Evolutionary conservation across 2,113 vertebrate species (phyloP).

Genomic region (Craseonycteris thonglongyai): DNA sequence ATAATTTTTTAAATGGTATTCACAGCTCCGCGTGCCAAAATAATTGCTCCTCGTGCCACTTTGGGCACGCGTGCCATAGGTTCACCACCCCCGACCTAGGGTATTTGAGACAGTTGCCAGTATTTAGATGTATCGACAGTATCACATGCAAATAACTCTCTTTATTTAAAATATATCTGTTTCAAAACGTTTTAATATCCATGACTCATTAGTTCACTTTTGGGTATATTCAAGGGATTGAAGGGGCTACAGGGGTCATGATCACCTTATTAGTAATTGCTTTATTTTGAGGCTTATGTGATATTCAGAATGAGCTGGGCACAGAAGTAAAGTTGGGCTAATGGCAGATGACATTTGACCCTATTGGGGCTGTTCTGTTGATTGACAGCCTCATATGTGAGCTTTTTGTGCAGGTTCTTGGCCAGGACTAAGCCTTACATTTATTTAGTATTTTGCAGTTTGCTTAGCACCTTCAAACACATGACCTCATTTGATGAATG

Average conservation of each 20-base stretch:
- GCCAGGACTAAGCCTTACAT: neutral
- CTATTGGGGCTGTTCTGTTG: neutral
- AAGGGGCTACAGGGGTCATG: neutral
- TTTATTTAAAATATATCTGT: constrained; percentile 26
- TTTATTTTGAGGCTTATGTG: neutral
- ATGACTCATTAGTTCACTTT: neutral
- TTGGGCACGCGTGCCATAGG: too few relatives aligned
- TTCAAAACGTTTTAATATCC: constrained; percentile 2
- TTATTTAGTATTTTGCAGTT: neutral
- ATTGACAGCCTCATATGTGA: neutral
- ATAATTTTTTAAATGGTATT: too few relatives aligned
- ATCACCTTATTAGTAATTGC: neutral
- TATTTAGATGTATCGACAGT: neutral
- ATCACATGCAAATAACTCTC: neutral
- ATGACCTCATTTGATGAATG: neutral
- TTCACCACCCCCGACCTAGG: too few relatives aligned
- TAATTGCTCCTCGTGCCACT: too few relatives aligned
- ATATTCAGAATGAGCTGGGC: neutral
- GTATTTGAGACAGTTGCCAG: constrained; percentile 4
- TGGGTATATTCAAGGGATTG: neutral
- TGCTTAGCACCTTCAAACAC: neutral
- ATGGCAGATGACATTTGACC: neutral
- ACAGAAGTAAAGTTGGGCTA: neutral
- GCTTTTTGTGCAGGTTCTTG: neutral
- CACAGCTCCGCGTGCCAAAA: too few relatives aligned